Percentiles rank a stretch among this genome's conserved stretches.
Evolutionary conservation across 2,797 vertebrate species (phyloP).

Genomic region (Staurois parvus): DNA sequence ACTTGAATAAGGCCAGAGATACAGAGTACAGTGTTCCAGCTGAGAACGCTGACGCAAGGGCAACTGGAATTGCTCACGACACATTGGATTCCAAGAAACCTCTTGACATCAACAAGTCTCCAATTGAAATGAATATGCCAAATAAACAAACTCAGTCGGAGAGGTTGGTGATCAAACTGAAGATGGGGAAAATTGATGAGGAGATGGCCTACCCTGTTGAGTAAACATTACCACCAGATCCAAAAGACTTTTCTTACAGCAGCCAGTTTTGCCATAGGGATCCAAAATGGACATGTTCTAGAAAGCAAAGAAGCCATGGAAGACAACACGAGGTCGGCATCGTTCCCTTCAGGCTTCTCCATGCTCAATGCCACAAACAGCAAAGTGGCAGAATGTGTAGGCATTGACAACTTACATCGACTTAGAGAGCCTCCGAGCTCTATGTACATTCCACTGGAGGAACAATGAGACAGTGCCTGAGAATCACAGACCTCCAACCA

Average conservation of each 20-base stretch:
- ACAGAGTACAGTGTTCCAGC: neutral
- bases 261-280: constrained; percentile 43
- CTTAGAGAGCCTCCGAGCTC: constrained; percentile 73
- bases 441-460: constrained; percentile 69
- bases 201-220: constrained; percentile 70
- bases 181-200: constrained; percentile 58
- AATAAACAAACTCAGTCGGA: constrained; percentile 63
- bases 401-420: constrained; percentile 1
- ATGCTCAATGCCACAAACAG: constrained; percentile 56
- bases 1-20: neutral
- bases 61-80: neutral
- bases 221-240: constrained; percentile 68
- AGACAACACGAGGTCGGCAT: constrained; percentile 41
- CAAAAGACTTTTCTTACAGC: constrained; percentile 7
- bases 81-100: neutral
- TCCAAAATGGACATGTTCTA: constrained; percentile 8
- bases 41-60: neutral
- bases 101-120: neutral
- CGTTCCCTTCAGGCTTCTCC: constrained; percentile 56
- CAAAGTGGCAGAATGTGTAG: constrained; percentile 49
- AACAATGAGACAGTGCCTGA: neutral
- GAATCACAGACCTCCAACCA: constrained; percentile 43
- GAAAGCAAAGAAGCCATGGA: constrained; percentile 10
- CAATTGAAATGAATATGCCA: neutral
- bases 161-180: constrained; percentile 70